Base-by-base conservation (phyloP, 1,140 invertebrate genomes). In the Papilio xuthus region DNA sequence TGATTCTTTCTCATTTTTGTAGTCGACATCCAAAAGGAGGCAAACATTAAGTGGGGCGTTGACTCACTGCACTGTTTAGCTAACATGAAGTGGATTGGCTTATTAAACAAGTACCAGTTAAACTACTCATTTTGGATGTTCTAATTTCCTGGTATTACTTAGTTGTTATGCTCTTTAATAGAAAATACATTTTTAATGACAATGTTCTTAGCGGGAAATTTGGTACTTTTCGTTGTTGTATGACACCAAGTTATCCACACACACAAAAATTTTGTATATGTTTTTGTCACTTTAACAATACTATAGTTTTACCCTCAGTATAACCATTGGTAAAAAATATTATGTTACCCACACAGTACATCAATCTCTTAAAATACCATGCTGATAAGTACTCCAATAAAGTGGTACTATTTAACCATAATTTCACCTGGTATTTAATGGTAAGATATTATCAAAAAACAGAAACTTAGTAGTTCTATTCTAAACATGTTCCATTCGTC, bases 291-390 rank as follows among this genome's bases (percentile, higher is more conserved):
- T 47, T 47, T 15, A 18, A 47, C 7, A 47, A 47, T 47, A 15
- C 13, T 4, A 18, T 18, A 47, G 6, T 20, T 56, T 56, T 7
- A 1, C 53, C n/a, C n/a, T n/a, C n/a, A n/a, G n/a, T n/a, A n/a
- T 42, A 12, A 42, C 42, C 7, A 42, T 12, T 42, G 42, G 10
- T 42, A 10, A 42, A 9, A 42, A 42, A 42, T 47, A 15, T 47
- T 9, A 18, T 47, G 44, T 47, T 13, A 44, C 42, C 15, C 42
- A 44, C 44, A 47, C 6, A 4, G 44, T 47, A 15, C 44, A 47
- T 47, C 6, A 56, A 47, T 10, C 44, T 18, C 53, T 79, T 56
- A 79, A 73, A 79, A 70, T 41, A 75, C 56, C n/a, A 77, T 77
- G 23, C n/a, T 18, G 37, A 1, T 15, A 23, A 74, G 71, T 73